These are phyloP conservation scores for Chelon auratus DNA, from an alignment of 2,797 vertebrate species.

Conservation along the genomic window DNA sequence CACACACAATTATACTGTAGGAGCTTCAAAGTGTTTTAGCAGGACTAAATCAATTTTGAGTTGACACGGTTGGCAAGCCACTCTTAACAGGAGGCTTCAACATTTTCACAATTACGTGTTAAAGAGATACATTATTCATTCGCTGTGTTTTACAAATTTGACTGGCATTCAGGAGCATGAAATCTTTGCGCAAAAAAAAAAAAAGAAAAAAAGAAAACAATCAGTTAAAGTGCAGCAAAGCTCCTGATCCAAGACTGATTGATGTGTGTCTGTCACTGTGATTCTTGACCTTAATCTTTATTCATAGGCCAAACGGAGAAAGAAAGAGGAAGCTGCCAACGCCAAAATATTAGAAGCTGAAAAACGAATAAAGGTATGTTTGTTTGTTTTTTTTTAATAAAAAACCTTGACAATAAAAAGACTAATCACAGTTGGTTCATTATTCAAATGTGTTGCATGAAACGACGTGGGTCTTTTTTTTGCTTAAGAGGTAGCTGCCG, in stretches of 20 bases:
- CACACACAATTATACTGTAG: constrained; percentile 82
- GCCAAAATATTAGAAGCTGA: constrained; percentile 99
- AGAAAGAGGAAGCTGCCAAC: constrained; percentile 98
- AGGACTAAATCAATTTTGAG: constrained; percentile 87
- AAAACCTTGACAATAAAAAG: constrained; percentile 2
- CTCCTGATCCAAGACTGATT: constrained; percentile 67
- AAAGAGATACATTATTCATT: constrained; percentile 87
- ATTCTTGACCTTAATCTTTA: constrained; percentile 81
- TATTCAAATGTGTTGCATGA: background rate
- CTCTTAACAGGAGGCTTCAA: constrained; percentile 86
- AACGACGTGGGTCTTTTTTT: constrained; percentile 14
- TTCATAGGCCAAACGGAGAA: constrained; percentile 98
- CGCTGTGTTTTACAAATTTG: constrained; percentile 83
- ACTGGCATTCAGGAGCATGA: constrained; percentile 75
- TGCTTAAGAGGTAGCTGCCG: constrained; percentile 32
- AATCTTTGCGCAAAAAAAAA: constrained; percentile 75
- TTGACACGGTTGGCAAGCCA: constrained; percentile 88
- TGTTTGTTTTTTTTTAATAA: constrained; percentile 16
- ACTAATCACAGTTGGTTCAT: background rate
- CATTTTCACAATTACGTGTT: constrained; percentile 88
- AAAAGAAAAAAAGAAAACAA: constrained; percentile 59
- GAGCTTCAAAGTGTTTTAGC: constrained; percentile 88
- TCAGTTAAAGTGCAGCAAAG: constrained; percentile 74
- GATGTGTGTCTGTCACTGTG: constrained; percentile 62
- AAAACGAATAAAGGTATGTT: constrained; percentile 98